Percentiles rank a stretch among this genome's conserved stretches.
Evolutionary conservation across 2,888 invertebrate species (phyloP).

Genomic region (Bombylius major): DNA sequence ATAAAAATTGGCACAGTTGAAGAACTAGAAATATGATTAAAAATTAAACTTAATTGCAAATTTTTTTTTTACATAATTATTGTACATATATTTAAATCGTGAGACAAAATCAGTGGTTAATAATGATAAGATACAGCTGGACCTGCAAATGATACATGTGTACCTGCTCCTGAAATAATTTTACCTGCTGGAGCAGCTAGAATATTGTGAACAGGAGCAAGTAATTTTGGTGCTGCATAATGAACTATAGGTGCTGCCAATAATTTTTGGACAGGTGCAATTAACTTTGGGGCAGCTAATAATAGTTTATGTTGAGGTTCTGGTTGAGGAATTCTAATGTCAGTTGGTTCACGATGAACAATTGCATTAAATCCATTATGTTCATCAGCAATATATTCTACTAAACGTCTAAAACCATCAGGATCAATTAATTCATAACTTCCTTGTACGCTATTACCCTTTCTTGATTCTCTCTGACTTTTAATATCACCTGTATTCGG

Average conservation of each 20-base stretch:
- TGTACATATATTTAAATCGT: too few relatives aligned
- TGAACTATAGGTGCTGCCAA: conserved; percentile 20
- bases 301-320: conserved; percentile 22
- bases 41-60: background rate
- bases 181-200: conserved; percentile 2
- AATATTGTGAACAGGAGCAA: conserved; percentile 13
- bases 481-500: conserved; percentile 42
- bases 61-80: background rate
- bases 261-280: conserved; percentile 11
- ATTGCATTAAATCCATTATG: conserved; percentile 42
- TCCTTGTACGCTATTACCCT: conserved; percentile 41
- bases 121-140: conserved; percentile 25
- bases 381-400: conserved; percentile 42
- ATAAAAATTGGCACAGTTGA: conserved; percentile 1
- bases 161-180: conserved; percentile 13
- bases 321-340: conserved; percentile 29
- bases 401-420: conserved; percentile 40
- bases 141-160: conserved; percentile 25
- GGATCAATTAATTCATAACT: conserved; percentile 41
- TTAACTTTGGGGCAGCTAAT: conserved; percentile 18
- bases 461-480: conserved; percentile 40
- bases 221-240: conserved; percentile 12
- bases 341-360: conserved; percentile 39
- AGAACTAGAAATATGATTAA: background rate
- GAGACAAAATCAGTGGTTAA: conserved; percentile 9